Evolutionary conservation across 2,113 vertebrate genomes (phyloP), one percentile per base, ranked within the genome.

Genomic region (Rhea pennata): DNA sequence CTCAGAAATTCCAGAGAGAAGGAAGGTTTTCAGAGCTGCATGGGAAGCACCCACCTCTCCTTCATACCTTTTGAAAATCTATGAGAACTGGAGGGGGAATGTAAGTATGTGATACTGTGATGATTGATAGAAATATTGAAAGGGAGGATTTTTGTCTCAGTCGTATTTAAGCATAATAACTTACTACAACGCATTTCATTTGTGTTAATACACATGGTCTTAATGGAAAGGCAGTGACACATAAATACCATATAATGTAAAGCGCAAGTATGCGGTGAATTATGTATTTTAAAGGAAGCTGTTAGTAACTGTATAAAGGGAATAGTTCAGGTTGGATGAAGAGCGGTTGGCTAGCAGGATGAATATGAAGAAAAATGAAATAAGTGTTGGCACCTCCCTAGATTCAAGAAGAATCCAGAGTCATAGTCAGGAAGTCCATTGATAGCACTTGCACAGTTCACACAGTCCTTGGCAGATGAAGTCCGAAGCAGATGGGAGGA

Each of bases 401-500:
- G 4, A 17, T 69, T 65, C 0, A 7, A 17, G 58, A 72, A 46
- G 42, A 71, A 59, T 42, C 21, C 19, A 12, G 39, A 72, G n/a
- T 20, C 15, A 6, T 16, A 66, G 64, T 12, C 10, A 19, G 16
- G 4, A 39, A 3, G 13, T 29, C 5, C 10, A 10, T 12, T 23
- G 56, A 11, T 62, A n/a, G 65, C 53, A 20, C 14, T 19, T 50
- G 1, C 2, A 1, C 3, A 26, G 15, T 27, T 44, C 0, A 0
- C 19, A 5, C 5, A 31, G 48, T 40, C 16, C 56, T 56, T 23
- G 39, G 81, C 23, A 61, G 44, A 56, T 54, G 13, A 16, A 21
- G 14, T 12, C n/a, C 44, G n/a, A 7, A 29, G 53, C 13, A 17
- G 58, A 66, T 82, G 24, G 53, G 15, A 65, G 7, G 39, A 10